phyloP scores from a whole-genome alignment of 1,140 invertebrate genomes.

The Sminthurinus signatus region DNA sequence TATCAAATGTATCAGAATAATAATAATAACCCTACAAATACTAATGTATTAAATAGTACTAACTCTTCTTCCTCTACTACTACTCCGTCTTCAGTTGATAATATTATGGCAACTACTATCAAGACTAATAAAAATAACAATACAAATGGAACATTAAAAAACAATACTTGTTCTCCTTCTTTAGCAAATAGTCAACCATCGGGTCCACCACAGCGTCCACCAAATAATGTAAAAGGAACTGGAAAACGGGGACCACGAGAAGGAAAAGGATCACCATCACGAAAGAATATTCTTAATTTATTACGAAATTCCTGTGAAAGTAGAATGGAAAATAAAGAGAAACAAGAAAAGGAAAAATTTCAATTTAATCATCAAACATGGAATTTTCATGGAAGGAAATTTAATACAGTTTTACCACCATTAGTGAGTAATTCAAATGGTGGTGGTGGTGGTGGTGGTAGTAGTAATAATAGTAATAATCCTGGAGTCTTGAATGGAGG shows the following conservation, averaged over 20 bases:
- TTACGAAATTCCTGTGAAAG: constrained; percentile 36
- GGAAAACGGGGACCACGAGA: neutral
- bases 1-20: no score
- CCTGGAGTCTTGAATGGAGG: constrained; percentile 17
- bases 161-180: no score
- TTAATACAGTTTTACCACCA: constrained; percentile 30
- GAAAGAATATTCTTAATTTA: constrained; percentile 37
- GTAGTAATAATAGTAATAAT: no score
- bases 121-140: neutral
- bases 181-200: no score
- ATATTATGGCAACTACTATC: constrained; percentile 6
- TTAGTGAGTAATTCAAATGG: constrained; percentile 8
- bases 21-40: constrained; percentile 41
- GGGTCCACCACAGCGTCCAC: no score
- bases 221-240: no score
- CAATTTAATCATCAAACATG: constrained; percentile 41
- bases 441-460: constrained; percentile 4
- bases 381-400: constrained; percentile 40
- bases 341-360: constrained; percentile 40
- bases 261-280: constrained; percentile 14
- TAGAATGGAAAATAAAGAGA: constrained; percentile 35
- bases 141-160: no score
- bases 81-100: constrained; percentile 38
- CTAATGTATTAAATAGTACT: constrained; percentile 17
- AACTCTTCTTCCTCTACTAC: constrained; percentile 37